Base-by-base conservation (phyloP, 1,140 invertebrate genomes). In the Stenopsyche tienmushanensis region DNA sequence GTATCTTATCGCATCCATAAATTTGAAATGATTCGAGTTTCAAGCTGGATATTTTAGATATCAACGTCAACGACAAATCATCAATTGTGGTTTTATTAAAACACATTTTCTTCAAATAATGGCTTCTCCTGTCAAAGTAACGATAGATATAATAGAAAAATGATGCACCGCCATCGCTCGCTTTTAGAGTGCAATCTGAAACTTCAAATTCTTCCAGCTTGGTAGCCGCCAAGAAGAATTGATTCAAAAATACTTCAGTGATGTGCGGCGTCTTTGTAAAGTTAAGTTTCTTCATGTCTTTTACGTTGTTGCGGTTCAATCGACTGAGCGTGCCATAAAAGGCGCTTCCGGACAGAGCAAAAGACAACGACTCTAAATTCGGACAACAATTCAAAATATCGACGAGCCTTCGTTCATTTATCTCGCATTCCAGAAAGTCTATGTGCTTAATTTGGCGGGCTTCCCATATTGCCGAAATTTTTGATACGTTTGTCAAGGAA, bases 121-220 rank as follows among this genome's bases (percentile, higher is more conserved):
- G 1, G 81, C 79, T 71, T 84, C 82, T n/a, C 76, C 72, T 53
- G 75, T 73, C 42, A 90, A 74, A 85, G 71, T 21, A 90, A 78
- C 72, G 87, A 87, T 47, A 83, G 79, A 72, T 89, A 90, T 26
- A 88, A 90, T 10, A 91, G 74, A 9, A 90, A 83, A 66, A 83
- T 85, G 72, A 88, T 83, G 18, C 84, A 88, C 85, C 84, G 63
- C 79, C 79, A 74, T 89, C 88, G 73, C 89, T 90, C 17, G 86
- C 85, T 13, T 90, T 83, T 47, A 85, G 86, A 68, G 85, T 86
- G 67, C 85, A 87, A 10, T 81, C 83, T 10, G 84, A 84, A 52
- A 90, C 76, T 72, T 84, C 83, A 0, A 91, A 73, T 21, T 82
- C 76, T 65, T 85, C 78, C 8, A 90, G 70, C 57, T 80, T 80